A percentile compares a stretch with the other conserved stretches of the same genome.
phyloP scores from a whole-genome alignment of 2,113 vertebrate species.

The Syrmaticus mikado region DNA sequence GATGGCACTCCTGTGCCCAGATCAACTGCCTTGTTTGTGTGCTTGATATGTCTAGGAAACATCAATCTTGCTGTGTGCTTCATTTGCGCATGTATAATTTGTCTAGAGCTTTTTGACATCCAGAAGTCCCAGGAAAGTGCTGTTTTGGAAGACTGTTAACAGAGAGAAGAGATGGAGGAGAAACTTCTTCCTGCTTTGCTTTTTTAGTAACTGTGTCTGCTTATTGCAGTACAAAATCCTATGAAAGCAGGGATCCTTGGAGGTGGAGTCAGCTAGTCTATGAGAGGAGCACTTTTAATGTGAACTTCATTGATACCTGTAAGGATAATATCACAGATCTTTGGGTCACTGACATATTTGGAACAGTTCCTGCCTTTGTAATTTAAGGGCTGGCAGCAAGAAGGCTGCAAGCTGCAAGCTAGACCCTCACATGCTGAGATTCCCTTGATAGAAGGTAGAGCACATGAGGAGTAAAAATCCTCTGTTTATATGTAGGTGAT shows the following conservation, averaged over 20 bases:
- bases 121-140: background rate
- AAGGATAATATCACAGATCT: background rate
- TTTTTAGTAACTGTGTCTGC: background rate
- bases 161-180: background rate
- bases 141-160: background rate
- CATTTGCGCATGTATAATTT: background rate
- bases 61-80: fast-evolving
- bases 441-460: background rate
- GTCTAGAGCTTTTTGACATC: background rate
- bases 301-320: background rate
- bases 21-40: background rate
- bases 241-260: background rate
- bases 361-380: background rate
- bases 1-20: background rate
- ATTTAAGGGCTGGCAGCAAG: background rate
- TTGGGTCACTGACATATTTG: background rate
- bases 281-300: background rate
- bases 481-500: background rate
- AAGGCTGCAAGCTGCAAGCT: background rate
- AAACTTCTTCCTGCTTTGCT: background rate
- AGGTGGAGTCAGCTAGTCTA: background rate
- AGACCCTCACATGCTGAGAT: background rate
- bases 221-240: background rate
- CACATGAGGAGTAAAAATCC: too few species aligned
- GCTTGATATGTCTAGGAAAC: background rate